Evolutionary conservation across 2,888 invertebrate species (phyloP).

Genomic region (Ornithoptera priamus): DNA sequence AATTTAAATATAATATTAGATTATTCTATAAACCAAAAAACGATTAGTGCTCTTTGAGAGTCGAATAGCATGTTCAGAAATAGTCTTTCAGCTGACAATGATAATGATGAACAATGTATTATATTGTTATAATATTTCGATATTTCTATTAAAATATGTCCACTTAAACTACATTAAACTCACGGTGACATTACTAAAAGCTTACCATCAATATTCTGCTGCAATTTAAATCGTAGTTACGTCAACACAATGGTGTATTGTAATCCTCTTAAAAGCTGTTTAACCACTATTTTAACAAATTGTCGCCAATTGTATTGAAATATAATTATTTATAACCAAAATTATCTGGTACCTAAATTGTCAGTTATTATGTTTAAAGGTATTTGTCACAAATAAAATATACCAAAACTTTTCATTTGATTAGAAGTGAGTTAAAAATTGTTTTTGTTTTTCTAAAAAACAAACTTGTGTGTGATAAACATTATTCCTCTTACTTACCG

Average conservation of each 20-base stretch:
- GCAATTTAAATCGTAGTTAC: constrained; percentile 21
- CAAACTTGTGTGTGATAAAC: too few species aligned
- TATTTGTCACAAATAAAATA: neutral
- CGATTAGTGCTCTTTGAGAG: too few species aligned
- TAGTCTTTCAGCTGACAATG: too few species aligned
- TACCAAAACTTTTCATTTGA: neutral
- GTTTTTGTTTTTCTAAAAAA: too few species aligned
- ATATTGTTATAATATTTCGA: too few species aligned
- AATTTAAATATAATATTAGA: neutral
- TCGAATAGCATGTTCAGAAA: too few species aligned
- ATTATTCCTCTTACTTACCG: too few species aligned
- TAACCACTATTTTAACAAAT: constrained; percentile 21
- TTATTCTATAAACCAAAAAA: too few species aligned
- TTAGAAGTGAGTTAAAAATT: too few species aligned
- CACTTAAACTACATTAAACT: neutral
- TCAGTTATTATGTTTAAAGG: neutral
- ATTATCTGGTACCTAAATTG: neutral
- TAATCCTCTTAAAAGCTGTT: constrained; percentile 21
- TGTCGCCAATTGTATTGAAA: constrained; percentile 12
- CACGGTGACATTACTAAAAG: constrained; percentile 3
- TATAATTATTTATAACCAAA: neutral
- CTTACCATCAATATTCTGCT: constrained; percentile 11
- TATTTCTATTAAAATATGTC: neutral
- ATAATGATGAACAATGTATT: too few species aligned
- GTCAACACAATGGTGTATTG: constrained; percentile 16